These are phyloP conservation scores for Lytechinus variegatus DNA, from an alignment of 35 echinoderm and acorn worm genomes.

Conservation along the genomic window DNA sequence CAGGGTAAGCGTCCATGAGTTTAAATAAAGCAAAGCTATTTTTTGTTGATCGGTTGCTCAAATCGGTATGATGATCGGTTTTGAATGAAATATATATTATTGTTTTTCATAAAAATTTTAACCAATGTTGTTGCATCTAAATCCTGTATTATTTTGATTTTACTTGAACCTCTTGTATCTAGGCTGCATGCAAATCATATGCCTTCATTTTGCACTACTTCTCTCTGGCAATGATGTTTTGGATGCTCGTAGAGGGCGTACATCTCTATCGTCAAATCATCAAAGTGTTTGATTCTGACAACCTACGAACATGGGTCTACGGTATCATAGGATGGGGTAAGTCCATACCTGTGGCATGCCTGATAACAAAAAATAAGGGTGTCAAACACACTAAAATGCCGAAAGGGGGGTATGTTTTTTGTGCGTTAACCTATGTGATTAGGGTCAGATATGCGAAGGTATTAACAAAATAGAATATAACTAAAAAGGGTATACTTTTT, in stretches of 20 bases:
- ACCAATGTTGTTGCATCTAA: no score
- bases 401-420: not conserved
- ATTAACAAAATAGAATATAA: conserved; percentile 15
- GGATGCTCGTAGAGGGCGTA: conserved; percentile 91
- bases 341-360: not conserved
- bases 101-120: no score
- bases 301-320: conserved; percentile 69
- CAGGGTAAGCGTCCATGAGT: no score
- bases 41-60: no score
- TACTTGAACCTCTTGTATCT: not conserved
- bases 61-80: no score
- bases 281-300: conserved; percentile 76
- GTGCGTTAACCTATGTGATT: not conserved
- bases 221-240: conserved; percentile 69
- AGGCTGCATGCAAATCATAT: conserved; percentile 62
- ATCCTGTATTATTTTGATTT: no score
- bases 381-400: not conserved
- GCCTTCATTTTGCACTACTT: conserved; percentile 74
- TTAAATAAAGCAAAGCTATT: no score
- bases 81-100: no score
- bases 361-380: not conserved
- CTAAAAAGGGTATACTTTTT: not conserved
- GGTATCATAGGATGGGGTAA: conserved; percentile 83
- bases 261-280: conserved; percentile 89
- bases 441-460: conserved; percentile 17